These are phyloP conservation scores for Alauda arvensis DNA, from an alignment of 2,797 vertebrate species.

Conservation along the genomic window DNA sequence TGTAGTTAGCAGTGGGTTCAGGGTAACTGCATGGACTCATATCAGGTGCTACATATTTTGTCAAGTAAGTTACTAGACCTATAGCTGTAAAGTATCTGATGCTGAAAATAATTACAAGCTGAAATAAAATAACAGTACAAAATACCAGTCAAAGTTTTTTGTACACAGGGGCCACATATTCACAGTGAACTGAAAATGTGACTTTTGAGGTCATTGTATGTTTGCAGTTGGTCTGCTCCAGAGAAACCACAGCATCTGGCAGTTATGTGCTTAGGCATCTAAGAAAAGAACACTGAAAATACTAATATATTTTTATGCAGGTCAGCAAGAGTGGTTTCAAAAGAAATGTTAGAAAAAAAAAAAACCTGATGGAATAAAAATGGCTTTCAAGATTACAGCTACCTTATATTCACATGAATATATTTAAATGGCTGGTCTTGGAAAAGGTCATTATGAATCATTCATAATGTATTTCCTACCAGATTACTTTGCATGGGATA, in stretches of 20 bases:
- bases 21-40: background rate
- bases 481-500: background rate
- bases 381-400: background rate
- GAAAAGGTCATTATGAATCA: slow-evolving; percentile 23
- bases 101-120: background rate
- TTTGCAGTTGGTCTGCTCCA: background rate
- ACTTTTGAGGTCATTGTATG: background rate
- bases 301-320: background rate
- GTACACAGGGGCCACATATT: background rate
- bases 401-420: background rate
- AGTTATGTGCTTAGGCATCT: background rate
- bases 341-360: background rate
- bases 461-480: background rate
- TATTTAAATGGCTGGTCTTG: background rate
- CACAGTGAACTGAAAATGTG: background rate
- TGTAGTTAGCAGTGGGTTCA: background rate
- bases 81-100: background rate
- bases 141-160: background rate
- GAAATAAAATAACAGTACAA: background rate
- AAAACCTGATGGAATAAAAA: background rate
- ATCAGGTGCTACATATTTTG: background rate
- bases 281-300: background rate
- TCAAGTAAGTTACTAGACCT: background rate
- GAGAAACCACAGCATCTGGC: background rate
- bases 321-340: background rate